Conservation (phyloP, 2,797 vertebrate genomes). For the Huso huso region DNA sequence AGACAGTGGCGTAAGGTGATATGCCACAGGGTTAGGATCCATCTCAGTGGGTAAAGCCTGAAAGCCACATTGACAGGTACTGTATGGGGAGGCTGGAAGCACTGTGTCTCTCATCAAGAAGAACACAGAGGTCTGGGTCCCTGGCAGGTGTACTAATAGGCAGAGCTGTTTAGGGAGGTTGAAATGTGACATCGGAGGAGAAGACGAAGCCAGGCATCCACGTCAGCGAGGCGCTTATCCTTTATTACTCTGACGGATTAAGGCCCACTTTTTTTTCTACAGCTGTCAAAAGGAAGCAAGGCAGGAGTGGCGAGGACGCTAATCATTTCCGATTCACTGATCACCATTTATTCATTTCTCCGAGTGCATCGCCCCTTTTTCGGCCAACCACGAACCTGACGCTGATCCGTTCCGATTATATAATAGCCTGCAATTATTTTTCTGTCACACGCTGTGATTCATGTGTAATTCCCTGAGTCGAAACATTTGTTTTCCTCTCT, state of each 20-base stretch:
- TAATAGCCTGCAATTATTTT: conserved; percentile 9
- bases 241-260: conserved; percentile 4
- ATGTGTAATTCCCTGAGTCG: not conserved
- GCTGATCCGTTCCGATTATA: conserved; percentile 9
- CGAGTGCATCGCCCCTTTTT: not conserved
- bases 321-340: conserved; percentile 14
- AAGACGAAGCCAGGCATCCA: not conserved
- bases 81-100: not conserved
- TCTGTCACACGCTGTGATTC: conserved; percentile 10
- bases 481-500: conserved; percentile 5
- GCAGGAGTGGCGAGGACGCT: conserved; percentile 2
- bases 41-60: not conserved
- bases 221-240: not conserved
- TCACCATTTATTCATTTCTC: conserved; percentile 4
- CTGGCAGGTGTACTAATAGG: conserved; percentile 5
- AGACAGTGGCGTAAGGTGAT: conserved; percentile 1
- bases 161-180: not conserved
- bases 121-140: not conserved
- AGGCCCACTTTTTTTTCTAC: not conserved
- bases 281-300: conserved; percentile 5
- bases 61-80: not conserved
- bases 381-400: conserved; percentile 4
- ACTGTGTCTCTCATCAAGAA: not conserved
- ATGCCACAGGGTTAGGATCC: not conserved
- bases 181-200: not conserved